phyloP scores from a whole-genome alignment of 2,888 invertebrate species.

The Lasiommata megera region DNA sequence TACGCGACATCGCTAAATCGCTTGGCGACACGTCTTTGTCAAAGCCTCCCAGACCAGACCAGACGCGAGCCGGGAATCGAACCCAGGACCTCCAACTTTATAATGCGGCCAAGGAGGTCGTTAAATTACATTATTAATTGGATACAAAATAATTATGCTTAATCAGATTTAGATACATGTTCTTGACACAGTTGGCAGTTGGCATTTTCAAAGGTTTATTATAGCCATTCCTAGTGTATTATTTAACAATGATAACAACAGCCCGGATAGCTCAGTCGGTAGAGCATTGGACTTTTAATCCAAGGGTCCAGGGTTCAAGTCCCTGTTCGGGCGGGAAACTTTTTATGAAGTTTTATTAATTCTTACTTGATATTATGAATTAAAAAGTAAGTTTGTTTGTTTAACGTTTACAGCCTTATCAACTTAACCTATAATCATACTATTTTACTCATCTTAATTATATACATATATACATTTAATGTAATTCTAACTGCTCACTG shows the following conservation, averaged over 20 bases:
- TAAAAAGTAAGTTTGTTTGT: too few relatives aligned
- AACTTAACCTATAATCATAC: too few relatives aligned
- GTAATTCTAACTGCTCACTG: too few relatives aligned
- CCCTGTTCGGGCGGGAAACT: conserved; percentile 84
- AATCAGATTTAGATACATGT: not conserved
- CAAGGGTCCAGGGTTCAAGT: conserved; percentile 90
- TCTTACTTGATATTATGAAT: too few relatives aligned
- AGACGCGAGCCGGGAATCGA: conserved; percentile 87
- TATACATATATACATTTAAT: too few relatives aligned
- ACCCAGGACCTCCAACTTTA: conserved; percentile 87
- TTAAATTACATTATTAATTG: too few relatives aligned
- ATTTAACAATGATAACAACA: not conserved
- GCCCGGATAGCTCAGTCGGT: conserved; percentile 83
- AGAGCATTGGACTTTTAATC: conserved; percentile 85
- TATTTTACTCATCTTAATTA: too few relatives aligned
- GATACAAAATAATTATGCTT: too few relatives aligned
- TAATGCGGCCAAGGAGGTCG: conserved; percentile 56
- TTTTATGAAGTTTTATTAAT: too few relatives aligned
- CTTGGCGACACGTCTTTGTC: not conserved
- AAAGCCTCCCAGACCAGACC: not conserved
- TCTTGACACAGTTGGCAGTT: not conserved
- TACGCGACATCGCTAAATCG: not conserved
- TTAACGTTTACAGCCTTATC: too few relatives aligned
- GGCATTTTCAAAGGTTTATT: too few relatives aligned
- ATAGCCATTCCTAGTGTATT: not conserved